A percentile compares a stretch with the other conserved stretches of the same genome.
phyloP scores from a whole-genome alignment of 2,888 invertebrate species.

The Stenchaetothrips biformis region DNA sequence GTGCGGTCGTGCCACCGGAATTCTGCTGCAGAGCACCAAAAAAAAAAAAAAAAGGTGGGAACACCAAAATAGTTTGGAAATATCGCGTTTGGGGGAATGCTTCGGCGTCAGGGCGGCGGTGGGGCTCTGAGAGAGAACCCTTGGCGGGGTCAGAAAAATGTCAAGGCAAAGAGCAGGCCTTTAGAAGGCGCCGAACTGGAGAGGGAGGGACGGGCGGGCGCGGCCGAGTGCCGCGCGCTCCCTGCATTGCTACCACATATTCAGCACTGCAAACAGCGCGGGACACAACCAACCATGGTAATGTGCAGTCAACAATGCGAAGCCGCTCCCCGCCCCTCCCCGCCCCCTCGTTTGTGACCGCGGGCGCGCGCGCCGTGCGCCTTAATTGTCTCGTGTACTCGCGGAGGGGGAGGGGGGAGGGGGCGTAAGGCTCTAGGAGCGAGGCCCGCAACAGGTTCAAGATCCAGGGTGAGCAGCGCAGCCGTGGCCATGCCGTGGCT shows the following conservation, averaged over 20 bases:
- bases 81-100: no score
- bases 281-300: constrained; percentile 6
- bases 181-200: no score
- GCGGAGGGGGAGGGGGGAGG: neutral
- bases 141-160: no score
- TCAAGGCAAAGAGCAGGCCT: no score
- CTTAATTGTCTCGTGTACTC: constrained; percentile 6
- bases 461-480: neutral
- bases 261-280: constrained; percentile 13
- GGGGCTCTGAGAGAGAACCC: no score
- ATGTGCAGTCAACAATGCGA: constrained; percentile 12
- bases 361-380: neutral
- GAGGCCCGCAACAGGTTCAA: neutral
- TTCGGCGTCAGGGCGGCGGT: no score
- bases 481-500: neutral
- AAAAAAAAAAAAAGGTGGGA: no score
- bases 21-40: no score
- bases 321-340: neutral
- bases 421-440: neutral
- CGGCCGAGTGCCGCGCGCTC: constrained; percentile 5
- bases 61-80: no score
- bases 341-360: neutral
- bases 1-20: no score
- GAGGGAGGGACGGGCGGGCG: neutral
- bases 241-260: constrained; percentile 16